phyloP scores from a whole-genome alignment of 2,888 invertebrate genomes.

The Chrysina gloriosa region DNA sequence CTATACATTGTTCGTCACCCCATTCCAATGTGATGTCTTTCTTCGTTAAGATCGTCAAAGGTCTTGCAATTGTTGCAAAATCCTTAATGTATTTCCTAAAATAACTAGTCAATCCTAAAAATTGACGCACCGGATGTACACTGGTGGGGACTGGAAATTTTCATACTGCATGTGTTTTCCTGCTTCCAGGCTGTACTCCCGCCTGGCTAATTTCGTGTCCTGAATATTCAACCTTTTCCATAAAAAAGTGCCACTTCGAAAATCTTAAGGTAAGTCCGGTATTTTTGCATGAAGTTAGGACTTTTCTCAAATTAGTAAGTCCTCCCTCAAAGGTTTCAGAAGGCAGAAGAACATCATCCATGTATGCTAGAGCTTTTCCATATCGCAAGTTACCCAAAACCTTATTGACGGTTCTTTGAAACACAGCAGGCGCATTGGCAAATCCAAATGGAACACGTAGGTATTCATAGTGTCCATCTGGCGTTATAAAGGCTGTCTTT shows the following conservation, averaged over 20 bases:
- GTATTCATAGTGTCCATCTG: slow-evolving; percentile 57
- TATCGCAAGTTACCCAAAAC: too few relatives aligned
- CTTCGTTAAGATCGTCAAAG: slow-evolving; percentile 41
- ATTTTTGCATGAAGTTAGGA: too few relatives aligned
- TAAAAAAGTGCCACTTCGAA: too few relatives aligned
- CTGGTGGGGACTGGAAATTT: slow-evolving; percentile 30
- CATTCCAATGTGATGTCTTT: slow-evolving; percentile 26
- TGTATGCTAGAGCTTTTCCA: too few relatives aligned
- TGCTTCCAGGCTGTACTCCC: slow-evolving; percentile 38
- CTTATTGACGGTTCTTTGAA: too few relatives aligned
- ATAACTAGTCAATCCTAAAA: slow-evolving; percentile 48
- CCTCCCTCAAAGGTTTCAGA: too few relatives aligned
- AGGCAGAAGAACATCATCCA: too few relatives aligned
- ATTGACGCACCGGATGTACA: slow-evolving; percentile 42
- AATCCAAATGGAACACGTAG: slow-evolving; percentile 57
- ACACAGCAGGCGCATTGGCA: slow-evolving; percentile 55
- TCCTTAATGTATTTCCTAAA: slow-evolving; percentile 48
- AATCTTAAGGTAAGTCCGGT: too few relatives aligned
- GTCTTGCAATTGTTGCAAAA: slow-evolving; percentile 45
- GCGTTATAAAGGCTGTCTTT: slow-evolving; percentile 52
- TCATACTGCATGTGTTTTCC: slow-evolving; percentile 41
- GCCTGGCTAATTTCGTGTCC: slow-evolving; percentile 39
- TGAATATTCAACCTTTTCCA: slow-evolving; percentile 41
- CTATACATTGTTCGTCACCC: slow-evolving; percentile 21
- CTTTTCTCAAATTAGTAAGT: too few relatives aligned